These are phyloP conservation scores for Orchesella cincta DNA, from an alignment of 1,140 invertebrate species.

Conservation along the genomic window DNA sequence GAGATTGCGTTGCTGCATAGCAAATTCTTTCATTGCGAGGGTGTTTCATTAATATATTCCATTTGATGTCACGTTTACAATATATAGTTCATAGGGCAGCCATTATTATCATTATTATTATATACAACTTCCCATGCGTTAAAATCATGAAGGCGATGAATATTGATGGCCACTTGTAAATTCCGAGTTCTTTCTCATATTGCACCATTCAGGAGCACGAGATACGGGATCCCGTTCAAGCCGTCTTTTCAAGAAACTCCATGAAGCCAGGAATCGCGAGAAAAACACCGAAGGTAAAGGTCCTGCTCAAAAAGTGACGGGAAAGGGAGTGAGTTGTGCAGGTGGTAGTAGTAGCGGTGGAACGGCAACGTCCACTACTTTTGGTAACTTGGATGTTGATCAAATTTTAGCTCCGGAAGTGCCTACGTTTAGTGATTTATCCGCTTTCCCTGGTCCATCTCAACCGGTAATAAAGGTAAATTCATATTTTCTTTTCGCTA, in stretches of 20 bases:
- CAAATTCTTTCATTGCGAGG: too few species aligned
- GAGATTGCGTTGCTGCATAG: too few species aligned
- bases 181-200: not conserved
- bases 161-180: conserved; percentile 12
- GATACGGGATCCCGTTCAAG: conserved; percentile 47
- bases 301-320: not conserved
- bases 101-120: not conserved
- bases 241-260: conserved; percentile 51
- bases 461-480: conserved; percentile 22
- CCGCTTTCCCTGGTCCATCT: conserved; percentile 7
- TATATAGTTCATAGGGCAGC: not conserved
- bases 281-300: conserved; percentile 37
- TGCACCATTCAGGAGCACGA: conserved; percentile 33
- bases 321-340: conserved; percentile 13
- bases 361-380: not conserved
- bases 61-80: too few species aligned
- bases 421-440: conserved; percentile 20
- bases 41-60: too few species aligned
- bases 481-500: too few species aligned
- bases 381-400: not conserved
- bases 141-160: conserved; percentile 18
- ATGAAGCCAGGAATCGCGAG: conserved; percentile 45
- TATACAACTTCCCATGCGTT: not conserved
- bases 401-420: conserved; percentile 22
- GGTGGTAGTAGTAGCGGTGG: not conserved